Conservation (phyloP, 2,888 invertebrate species). For the Hemicrepidius hirtus region DNA sequence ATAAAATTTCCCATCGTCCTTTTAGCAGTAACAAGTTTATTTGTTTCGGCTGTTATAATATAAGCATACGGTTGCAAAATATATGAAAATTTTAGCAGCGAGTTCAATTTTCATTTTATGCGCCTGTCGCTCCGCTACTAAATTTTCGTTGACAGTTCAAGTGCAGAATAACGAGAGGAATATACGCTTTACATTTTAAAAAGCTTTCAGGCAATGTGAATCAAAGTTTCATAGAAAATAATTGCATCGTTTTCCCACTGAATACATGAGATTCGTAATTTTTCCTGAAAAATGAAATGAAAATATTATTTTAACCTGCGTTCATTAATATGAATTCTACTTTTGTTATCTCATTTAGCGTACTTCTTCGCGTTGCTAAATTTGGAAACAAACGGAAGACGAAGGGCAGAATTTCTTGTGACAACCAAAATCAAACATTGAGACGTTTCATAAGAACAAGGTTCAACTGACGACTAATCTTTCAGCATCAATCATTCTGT, state of each 20-base stretch:
- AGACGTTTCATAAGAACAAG: constrained; percentile 38
- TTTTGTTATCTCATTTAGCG: not conserved
- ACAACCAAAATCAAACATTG: constrained; percentile 1
- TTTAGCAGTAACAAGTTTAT: no score
- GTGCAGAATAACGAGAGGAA: not conserved
- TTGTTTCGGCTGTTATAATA: no score
- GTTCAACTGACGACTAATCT: constrained; percentile 38
- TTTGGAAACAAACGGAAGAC: constrained; percentile 10
- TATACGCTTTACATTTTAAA: no score
- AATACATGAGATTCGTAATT: no score
- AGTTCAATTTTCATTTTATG: constrained; percentile 3
- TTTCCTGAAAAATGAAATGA: not conserved
- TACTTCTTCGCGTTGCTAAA: not conserved
- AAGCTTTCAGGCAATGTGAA: no score
- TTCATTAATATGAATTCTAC: not conserved
- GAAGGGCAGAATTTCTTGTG: constrained; percentile 22
- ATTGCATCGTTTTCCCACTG: no score
- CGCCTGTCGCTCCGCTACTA: not conserved
- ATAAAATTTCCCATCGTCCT: no score
- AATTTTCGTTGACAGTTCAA: constrained; percentile 6
- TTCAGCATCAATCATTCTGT: constrained; percentile 52
- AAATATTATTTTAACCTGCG: not conserved
- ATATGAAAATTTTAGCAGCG: not conserved
- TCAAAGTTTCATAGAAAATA: no score
- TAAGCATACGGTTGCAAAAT: no score